Evolutionary conservation across 2,888 invertebrate genomes (phyloP), one percentile per base, ranked within the genome.

Genomic region (Apodemia hepburni): DNA sequence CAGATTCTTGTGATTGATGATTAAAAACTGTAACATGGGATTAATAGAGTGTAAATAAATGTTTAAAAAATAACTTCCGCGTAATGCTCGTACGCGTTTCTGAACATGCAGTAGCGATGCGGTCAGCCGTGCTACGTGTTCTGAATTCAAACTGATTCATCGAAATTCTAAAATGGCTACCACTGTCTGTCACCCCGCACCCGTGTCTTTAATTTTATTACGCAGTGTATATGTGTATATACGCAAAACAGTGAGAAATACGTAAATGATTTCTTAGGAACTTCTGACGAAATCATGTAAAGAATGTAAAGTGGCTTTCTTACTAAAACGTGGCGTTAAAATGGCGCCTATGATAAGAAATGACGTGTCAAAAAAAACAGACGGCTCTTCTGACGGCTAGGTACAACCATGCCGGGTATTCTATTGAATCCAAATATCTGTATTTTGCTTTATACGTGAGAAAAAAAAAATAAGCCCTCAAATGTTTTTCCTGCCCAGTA

Each of bases 111-210:
- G 72, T 61, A 67, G 68, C 77, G 64, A 70, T 69, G 74, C 72
- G 75, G 75, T 76, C 75, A 72, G 69, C 71, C 73, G 69, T 71
- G 70, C 69, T 78, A 85, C 88, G 88, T 87, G 87, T 78, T 78
- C 72, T 69, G 84, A 84, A 81, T 84, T 74, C 72, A 76, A 80
- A 87, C 77, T 81, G 82, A 82, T 76, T 85, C 84, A 85, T 85
- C 80, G 70, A 73, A 76, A 85, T 80, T 82, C 76, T 73, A 87
- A 85, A 73, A 85, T 84, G 85, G 87, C 82, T 69, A 78, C 72
- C 72, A 81, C 81, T 83, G 78, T 71, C 74, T 70, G 73, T 75
- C n/a, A n/a, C n/a, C n/a, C n/a, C n/a, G n/a, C 74, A 69, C 72
- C 22, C 69, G 69, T 68, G 71, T 66, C 68, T 70, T 70, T 60